Conservation (phyloP, 2,113 vertebrate species). For the Calidris pygmaea region DNA sequence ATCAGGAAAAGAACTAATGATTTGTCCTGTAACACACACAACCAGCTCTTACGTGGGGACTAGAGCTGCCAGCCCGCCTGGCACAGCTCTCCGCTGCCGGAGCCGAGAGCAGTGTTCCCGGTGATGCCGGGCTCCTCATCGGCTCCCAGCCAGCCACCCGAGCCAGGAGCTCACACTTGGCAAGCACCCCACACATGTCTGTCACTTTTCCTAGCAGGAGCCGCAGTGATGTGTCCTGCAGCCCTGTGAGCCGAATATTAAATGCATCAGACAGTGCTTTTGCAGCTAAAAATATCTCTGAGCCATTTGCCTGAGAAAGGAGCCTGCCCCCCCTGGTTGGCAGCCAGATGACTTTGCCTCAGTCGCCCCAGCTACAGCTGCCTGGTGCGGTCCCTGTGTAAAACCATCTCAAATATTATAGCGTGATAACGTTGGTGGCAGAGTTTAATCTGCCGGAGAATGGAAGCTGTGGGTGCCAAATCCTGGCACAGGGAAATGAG, state of each 20-base stretch:
- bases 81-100: accelerated
- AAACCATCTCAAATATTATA: background rate
- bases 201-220: background rate
- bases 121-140: accelerated
- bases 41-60: background rate
- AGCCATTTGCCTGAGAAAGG: slow-evolving; percentile 17
- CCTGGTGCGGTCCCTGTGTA: background rate
- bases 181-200: background rate
- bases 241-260: background rate
- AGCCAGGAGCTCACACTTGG: background rate
- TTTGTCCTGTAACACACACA: background rate
- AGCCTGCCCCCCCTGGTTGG: background rate
- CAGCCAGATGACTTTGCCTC: background rate
- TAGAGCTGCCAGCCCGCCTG: background rate
- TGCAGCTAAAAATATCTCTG: background rate
- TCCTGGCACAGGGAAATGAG: background rate
- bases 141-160: background rate
- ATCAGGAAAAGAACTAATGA: background rate
- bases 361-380: background rate
- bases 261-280: slow-evolving; percentile 22
- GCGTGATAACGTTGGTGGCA: accelerated
- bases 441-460: background rate
- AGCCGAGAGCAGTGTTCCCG: accelerated
- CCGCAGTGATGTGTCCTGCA: background rate
- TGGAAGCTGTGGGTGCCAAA: background rate